A percentile compares a stretch with the other conserved stretches of the same genome.
phyloP scores from a whole-genome alignment of 2,888 invertebrate species.

The Lochmaea capreae region DNA sequence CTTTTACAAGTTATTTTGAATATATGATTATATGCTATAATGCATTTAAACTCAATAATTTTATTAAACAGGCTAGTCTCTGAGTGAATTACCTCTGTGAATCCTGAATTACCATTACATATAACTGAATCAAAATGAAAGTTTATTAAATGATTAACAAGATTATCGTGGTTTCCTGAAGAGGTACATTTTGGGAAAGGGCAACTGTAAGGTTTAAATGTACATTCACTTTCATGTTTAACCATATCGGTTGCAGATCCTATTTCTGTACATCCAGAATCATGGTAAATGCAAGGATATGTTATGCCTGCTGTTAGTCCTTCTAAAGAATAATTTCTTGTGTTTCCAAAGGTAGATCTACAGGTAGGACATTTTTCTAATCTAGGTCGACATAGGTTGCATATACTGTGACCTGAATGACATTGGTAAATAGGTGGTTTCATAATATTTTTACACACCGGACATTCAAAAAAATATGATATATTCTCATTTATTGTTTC shows the following conservation, averaged over 20 bases:
- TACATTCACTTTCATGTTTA: conserved; percentile 55
- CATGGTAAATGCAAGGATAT: conserved; percentile 58
- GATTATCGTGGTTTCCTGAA: conserved; percentile 48
- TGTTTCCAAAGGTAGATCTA: conserved; percentile 56
- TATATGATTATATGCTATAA: conserved; percentile 53
- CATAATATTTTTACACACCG: conserved; percentile 60
- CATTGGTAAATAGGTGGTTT: conserved; percentile 61
- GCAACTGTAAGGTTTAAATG: conserved; percentile 55
- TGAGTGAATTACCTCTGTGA: conserved; percentile 48
- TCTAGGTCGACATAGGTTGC: conserved; percentile 57
- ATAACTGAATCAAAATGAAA: conserved; percentile 49
- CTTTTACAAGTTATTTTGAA: conserved; percentile 56
- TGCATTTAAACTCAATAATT: conserved; percentile 49
- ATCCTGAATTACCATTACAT: conserved; percentile 42
- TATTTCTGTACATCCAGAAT: conserved; percentile 55
- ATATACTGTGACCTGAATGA: conserved; percentile 59
- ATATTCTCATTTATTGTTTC: conserved; percentile 55
- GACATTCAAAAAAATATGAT: conserved; percentile 59
- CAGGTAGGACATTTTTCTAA: conserved; percentile 59
- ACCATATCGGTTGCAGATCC: conserved; percentile 49
- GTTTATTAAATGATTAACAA: conserved; percentile 48
- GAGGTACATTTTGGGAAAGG: conserved; percentile 52
- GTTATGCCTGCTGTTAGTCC: conserved; percentile 54
- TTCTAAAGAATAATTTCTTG: conserved; percentile 59
- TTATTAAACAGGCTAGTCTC: conserved; percentile 44